Conservation (phyloP, 2,797 vertebrate species). For the Gadopsis bispinosus region DNA sequence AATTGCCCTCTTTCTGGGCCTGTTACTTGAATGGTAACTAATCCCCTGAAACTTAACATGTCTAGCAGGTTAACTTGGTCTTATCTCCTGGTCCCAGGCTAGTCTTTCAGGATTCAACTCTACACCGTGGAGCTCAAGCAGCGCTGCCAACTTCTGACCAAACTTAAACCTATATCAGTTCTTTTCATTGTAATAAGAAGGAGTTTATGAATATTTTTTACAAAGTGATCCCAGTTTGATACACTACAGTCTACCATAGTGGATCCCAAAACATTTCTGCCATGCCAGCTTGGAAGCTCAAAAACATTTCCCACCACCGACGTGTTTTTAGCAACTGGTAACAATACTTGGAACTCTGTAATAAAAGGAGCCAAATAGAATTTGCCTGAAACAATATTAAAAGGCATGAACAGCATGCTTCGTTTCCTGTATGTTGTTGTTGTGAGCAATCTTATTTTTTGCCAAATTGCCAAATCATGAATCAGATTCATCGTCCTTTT, state of each 20-base stretch:
- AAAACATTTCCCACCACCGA: background rate
- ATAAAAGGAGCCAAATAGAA: background rate
- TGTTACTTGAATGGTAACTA: background rate
- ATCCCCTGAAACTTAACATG: slow-evolving; percentile 2
- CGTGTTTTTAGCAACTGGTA: background rate
- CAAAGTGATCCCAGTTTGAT: background rate
- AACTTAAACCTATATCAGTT: background rate
- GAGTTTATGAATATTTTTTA: background rate
- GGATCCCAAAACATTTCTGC: background rate
- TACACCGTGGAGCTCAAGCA: background rate
- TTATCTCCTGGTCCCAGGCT: background rate
- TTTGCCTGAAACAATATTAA: background rate
- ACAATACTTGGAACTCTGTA: background rate
- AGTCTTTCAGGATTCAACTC: background rate
- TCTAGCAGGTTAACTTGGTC: background rate
- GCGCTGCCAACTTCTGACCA: background rate
- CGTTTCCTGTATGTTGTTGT: background rate
- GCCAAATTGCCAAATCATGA: background rate
- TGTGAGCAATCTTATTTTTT: background rate
- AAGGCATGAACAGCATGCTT: background rate
- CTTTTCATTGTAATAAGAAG: background rate
- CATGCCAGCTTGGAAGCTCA: background rate
- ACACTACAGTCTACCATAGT: background rate
- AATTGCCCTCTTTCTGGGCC: background rate
- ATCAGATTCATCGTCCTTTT: background rate